These are phyloP conservation scores for Cuculus canorus DNA, from an alignment of 2,797 vertebrate genomes.

Conservation along the genomic window DNA sequence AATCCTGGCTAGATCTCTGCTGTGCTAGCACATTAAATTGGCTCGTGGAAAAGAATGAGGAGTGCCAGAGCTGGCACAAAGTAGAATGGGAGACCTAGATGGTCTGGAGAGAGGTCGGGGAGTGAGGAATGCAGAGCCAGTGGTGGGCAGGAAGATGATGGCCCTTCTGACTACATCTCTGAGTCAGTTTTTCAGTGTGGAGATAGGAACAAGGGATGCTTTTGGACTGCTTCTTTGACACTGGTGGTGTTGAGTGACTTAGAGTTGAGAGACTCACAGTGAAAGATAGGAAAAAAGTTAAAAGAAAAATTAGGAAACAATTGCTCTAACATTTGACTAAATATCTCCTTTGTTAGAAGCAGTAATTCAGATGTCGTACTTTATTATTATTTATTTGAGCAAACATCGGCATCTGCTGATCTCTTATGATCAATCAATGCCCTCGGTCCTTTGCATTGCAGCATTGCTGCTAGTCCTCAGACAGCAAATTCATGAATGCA, in stretches of 20 bases:
- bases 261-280: neutral
- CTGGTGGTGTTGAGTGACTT: rapidly evolving
- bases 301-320: neutral
- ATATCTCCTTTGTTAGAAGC: neutral
- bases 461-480: neutral
- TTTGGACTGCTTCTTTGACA: rapidly evolving
- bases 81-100: neutral
- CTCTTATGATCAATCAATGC: neutral
- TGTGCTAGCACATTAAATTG: neutral
- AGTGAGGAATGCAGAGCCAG: neutral
- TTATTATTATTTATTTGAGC: neutral
- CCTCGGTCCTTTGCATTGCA: neutral
- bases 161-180: neutral
- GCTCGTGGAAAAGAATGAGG: neutral
- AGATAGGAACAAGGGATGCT: neutral
- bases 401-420: neutral
- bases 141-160: rapidly evolving
- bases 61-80: neutral
- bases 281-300: neutral
- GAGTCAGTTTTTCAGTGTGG: neutral
- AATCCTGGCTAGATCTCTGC: neutral
- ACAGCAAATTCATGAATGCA: neutral
- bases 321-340: neutral
- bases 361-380: neutral
- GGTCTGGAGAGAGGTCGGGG: neutral